These are phyloP conservation scores for Rhaphigaster nebulosa DNA, from an alignment of 2,888 invertebrate genomes.

Conservation along the genomic window DNA sequence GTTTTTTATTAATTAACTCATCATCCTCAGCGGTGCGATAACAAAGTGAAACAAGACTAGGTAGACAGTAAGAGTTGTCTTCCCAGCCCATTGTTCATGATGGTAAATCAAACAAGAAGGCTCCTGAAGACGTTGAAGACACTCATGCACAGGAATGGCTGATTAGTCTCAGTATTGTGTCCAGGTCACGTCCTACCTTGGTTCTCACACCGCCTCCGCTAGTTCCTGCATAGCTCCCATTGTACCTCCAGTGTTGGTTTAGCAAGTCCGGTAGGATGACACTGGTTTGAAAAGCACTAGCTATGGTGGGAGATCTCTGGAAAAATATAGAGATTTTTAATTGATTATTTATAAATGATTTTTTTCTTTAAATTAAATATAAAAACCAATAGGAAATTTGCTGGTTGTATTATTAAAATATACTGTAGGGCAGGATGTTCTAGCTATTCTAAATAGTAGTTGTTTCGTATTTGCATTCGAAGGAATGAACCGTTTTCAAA, in stretches of 20 bases:
- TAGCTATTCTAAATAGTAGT: too few species aligned
- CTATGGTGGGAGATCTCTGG: not conserved
- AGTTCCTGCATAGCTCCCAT: constrained; percentile 15
- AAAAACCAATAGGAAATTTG: too few species aligned
- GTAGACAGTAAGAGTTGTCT: not conserved
- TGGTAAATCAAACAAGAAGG: constrained; percentile 28
- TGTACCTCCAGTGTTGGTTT: not conserved
- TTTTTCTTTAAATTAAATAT: not conserved
- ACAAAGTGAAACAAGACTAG: not conserved
- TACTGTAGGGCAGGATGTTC: too few species aligned
- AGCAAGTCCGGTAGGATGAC: not conserved
- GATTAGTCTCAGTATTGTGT: constrained; percentile 21
- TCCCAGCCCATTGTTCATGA: not conserved
- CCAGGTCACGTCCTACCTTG: constrained; percentile 13
- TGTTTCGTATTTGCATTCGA: too few species aligned
- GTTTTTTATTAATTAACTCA: too few species aligned
- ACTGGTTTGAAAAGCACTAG: not conserved
- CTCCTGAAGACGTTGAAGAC: not conserved
- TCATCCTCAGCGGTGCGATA: too few species aligned
- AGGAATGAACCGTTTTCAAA: too few species aligned
- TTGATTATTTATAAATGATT: not conserved
- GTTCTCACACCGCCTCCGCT: constrained; percentile 42
- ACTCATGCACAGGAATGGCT: not conserved
- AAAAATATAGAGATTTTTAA: not conserved
- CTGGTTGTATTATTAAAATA: too few species aligned